Base-by-base conservation (phyloP, 2,888 invertebrate genomes). In the Pseudeuparius sepicola region DNA sequence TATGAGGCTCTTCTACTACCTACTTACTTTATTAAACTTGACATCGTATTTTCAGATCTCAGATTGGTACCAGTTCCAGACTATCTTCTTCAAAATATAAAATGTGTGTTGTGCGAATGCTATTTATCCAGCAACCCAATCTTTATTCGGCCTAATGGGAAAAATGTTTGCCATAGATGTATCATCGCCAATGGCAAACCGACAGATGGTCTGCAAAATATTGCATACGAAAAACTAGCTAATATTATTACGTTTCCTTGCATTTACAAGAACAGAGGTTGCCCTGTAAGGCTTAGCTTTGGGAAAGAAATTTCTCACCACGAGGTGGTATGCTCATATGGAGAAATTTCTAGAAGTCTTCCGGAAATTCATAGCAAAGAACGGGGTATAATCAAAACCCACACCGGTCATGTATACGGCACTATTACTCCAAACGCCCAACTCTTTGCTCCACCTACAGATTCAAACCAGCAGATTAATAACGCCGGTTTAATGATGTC, bases 131-230 rank as follows among this genome's bases (percentile, higher is more conserved):
- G 54, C 34, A 42, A 49, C 1, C 61, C 61, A 1, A 52, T 62
- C 5, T 53, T 44, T 27, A 48, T 59, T 3, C 48, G 46, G 25
- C 24, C 41, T 2, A 52, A 56, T 14, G 59, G 59, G 2, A 48
- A 44, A 13, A 58, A 52, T 37, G 44, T 59, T 10, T 62, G 61
- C 36, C 56, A 60, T 34, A 48, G 60, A 26, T 61, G 61, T 42
- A 45, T 44, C 7, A 45, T 47, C 14, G 42, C 49, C 5, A 54
- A 56, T 17, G 54, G 54, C 4, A 23, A 43, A 24, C 53, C 55
- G 9, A 43, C 46, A 13, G 33, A 51, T 36, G 41, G 46, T 14
- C 38, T 54, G 25, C 43, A 56, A 12, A 58, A 60, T 34, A 3
- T 38, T 12, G 42, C 53, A 3, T 56, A 59, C 34, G 60, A 60